phyloP scores from a whole-genome alignment of 2,888 invertebrate species.

The Apodemia mormo region DNA sequence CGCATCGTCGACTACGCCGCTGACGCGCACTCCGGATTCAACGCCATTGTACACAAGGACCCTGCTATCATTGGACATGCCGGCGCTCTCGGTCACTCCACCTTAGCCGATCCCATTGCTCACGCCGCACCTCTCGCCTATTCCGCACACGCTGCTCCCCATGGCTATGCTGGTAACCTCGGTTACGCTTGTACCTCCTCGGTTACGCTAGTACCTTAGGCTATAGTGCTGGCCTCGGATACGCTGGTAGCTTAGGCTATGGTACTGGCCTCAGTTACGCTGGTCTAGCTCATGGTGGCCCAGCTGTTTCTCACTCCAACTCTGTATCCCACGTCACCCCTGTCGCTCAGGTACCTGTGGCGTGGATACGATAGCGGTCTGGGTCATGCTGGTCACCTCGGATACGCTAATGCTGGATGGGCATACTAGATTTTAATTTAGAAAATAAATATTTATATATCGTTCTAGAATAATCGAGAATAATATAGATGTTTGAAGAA shows the following conservation, averaged over 20 bases:
- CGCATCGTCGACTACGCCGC: conserved; percentile 79
- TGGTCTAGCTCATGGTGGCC: neutral
- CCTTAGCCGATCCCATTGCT: conserved; percentile 39
- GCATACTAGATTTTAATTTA: too few relatives aligned
- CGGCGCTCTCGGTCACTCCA: conserved; percentile 26
- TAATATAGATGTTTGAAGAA: too few relatives aligned
- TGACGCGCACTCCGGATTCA: conserved; percentile 73
- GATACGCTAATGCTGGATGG: conserved; percentile 32
- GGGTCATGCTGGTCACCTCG: conserved; percentile 28
- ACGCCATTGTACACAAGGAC: conserved; percentile 77
- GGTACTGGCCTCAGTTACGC: neutral
- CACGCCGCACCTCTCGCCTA: conserved; percentile 21
- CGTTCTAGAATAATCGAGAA: too few relatives aligned
- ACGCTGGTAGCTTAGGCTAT: neutral
- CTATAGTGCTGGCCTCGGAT: neutral
- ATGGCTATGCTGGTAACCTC: conserved; percentile 36
- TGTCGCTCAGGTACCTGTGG: neutral
- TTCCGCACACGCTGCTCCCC: conserved; percentile 21
- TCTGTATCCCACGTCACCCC: neutral
- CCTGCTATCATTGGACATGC: conserved; percentile 49
- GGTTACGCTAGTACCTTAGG: neutral
- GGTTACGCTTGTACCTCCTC: neutral
- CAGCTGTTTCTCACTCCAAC: conserved; percentile 11
- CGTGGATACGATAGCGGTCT: neutral
- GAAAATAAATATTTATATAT: too few relatives aligned